Conservation (phyloP, 2,888 invertebrate species). For the Carcina quercana region DNA sequence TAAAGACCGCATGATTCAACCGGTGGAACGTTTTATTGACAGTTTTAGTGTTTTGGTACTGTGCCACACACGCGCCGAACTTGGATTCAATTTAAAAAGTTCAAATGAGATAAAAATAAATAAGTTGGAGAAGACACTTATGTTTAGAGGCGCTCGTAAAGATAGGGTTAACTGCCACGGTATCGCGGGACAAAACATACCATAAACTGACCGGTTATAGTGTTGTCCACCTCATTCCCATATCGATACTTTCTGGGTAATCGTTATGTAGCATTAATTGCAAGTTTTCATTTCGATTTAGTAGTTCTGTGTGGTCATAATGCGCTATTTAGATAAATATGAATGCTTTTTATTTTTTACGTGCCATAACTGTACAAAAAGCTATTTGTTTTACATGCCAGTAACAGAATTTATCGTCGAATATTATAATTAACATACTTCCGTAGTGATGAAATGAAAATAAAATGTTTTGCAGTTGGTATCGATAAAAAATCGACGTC, state of each 20-base stretch:
- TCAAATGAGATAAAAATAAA: constrained; percentile 73
- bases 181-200: constrained; percentile 69
- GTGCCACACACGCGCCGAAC: constrained; percentile 68
- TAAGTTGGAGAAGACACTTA: constrained; percentile 71
- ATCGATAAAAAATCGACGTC: constrained; percentile 19
- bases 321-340: no score
- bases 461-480: background rate
- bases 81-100: constrained; percentile 71
- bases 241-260: background rate
- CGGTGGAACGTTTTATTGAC: constrained; percentile 59
- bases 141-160: constrained; percentile 71
- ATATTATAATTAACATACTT: no score
- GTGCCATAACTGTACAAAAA: no score
- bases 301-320: no score
- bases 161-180: constrained; percentile 72
- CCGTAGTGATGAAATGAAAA: no score
- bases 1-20: constrained; percentile 53
- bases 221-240: no score
- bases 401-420: no score
- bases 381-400: no score
- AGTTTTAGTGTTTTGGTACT: constrained; percentile 56
- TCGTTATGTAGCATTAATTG: no score
- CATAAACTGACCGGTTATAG: constrained; percentile 67
- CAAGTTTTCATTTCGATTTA: no score
- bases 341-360: no score